Evolutionary conservation across 2,888 invertebrate genomes (phyloP).

Genomic region (Hoplodrina blanda): DNA sequence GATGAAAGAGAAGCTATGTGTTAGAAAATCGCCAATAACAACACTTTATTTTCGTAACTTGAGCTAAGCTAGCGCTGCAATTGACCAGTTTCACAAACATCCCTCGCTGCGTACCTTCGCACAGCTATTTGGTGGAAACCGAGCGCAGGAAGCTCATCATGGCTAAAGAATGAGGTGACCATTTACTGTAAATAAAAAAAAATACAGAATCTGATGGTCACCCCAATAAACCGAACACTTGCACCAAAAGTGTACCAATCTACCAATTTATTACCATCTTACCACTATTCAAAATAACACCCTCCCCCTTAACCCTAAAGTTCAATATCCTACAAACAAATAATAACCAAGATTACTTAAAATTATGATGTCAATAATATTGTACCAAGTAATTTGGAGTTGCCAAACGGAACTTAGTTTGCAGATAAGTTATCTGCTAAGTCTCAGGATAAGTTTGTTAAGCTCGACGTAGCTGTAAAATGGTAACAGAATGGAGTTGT

Average conservation of each 20-base stretch:
- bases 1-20: no score
- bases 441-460: conserved; percentile 48
- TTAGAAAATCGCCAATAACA: no score
- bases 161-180: neutral
- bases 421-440: conserved; percentile 57
- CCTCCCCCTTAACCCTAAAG: conserved; percentile 58
- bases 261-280: conserved; percentile 40
- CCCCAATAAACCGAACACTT: conserved; percentile 66
- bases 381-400: conserved; percentile 56
- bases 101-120: no score
- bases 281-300: conserved; percentile 56
- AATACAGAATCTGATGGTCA: conserved; percentile 56
- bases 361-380: conserved; percentile 79
- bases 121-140: no score
- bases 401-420: conserved; percentile 59
- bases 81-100: no score
- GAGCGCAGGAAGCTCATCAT: no score
- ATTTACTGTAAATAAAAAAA: neutral
- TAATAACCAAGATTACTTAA: conserved; percentile 71
- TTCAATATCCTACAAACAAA: conserved; percentile 41
- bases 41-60: no score
- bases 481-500: conserved; percentile 36
- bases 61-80: no score
- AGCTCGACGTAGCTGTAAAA: conserved; percentile 29
- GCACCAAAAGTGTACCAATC: conserved; percentile 60